phyloP scores from a whole-genome alignment of 2,888 invertebrate genomes.

The Eustalomyia histrio region DNA sequence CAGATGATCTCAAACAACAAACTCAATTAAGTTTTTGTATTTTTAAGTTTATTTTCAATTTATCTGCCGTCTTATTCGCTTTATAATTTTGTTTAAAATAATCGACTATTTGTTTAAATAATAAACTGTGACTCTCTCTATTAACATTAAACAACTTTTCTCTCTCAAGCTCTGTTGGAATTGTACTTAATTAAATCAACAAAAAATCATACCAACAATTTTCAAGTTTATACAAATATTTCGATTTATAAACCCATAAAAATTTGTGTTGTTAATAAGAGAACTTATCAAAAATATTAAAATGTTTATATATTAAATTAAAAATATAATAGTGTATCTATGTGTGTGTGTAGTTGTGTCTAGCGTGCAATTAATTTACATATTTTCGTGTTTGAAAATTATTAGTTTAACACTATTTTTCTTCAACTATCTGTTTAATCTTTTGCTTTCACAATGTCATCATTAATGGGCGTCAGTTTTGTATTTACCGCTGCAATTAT shows the following conservation, averaged over 20 bases:
- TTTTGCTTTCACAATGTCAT: conserved; percentile 43
- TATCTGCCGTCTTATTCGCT: conserved; percentile 46
- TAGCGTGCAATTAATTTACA: conserved; percentile 1
- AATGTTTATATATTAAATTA: neutral
- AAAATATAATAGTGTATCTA: conserved; percentile 6
- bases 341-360: neutral
- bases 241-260: neutral
- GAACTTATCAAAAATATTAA: conserved; percentile 7
- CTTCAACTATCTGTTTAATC: conserved; percentile 12
- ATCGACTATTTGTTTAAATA: conserved; percentile 53
- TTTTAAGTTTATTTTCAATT: conserved; percentile 53
- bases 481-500: conserved; percentile 9
- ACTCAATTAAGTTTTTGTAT: conserved; percentile 10
- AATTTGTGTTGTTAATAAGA: neutral
- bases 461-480: conserved; percentile 29
- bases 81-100: conserved; percentile 52
- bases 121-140: conserved; percentile 15
- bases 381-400: conserved; percentile 35
- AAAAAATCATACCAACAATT: neutral
- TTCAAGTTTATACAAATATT: neutral
- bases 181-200: conserved; percentile 46
- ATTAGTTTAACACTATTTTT: conserved; percentile 27
- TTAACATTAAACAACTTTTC: neutral
- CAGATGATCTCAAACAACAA: conserved; percentile 12
- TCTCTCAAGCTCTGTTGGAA: conserved; percentile 27